Conservation (phyloP, 2,113 vertebrate genomes). For the Morone saxatilis region DNA sequence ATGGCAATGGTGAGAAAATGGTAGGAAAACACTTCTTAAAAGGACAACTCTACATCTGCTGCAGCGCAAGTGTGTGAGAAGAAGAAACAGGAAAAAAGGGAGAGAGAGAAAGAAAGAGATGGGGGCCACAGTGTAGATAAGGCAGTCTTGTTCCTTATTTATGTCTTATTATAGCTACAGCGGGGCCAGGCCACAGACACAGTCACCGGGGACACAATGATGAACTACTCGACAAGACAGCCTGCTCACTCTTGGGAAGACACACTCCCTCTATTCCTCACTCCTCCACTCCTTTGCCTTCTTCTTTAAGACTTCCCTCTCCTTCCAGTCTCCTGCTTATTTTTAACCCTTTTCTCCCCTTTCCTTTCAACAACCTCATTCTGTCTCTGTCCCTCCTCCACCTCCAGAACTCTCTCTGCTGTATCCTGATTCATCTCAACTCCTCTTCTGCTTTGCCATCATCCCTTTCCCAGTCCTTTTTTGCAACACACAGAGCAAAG, state of each 20-base stretch:
- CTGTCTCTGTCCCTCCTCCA: slow-evolving; percentile 64
- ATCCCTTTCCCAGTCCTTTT: slow-evolving; percentile 3
- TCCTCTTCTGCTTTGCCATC: slow-evolving; percentile 33
- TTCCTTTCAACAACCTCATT: slow-evolving; percentile 69
- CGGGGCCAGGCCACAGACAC: slow-evolving; percentile 83
- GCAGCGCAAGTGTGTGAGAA: slow-evolving; percentile 27
- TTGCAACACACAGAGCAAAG: slow-evolving; percentile 29
- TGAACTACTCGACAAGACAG: slow-evolving; percentile 84
- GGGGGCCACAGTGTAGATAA: slow-evolving; percentile 79
- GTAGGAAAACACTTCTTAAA: slow-evolving; percentile 64
- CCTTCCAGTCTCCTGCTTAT: slow-evolving; percentile 60
- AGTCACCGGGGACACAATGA: slow-evolving; percentile 84
- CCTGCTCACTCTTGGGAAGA: slow-evolving; percentile 82
- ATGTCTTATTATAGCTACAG: slow-evolving; percentile 86
- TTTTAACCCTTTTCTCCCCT: slow-evolving; percentile 65
- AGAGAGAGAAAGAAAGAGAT: slow-evolving; percentile 63
- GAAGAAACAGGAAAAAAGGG: slow-evolving; percentile 12
- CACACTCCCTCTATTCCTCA: slow-evolving; percentile 70
- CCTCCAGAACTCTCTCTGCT: background rate
- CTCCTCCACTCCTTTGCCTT: slow-evolving; percentile 57
- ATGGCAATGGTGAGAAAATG: slow-evolving; percentile 32
- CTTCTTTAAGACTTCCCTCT: slow-evolving; percentile 71
- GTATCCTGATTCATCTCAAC: slow-evolving; percentile 33
- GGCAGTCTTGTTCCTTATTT: slow-evolving; percentile 84
- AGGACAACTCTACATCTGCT: slow-evolving; percentile 58